These are phyloP conservation scores for Catharus ustulatus DNA, from an alignment of 2,797 vertebrate genomes.

Conservation along the genomic window DNA sequence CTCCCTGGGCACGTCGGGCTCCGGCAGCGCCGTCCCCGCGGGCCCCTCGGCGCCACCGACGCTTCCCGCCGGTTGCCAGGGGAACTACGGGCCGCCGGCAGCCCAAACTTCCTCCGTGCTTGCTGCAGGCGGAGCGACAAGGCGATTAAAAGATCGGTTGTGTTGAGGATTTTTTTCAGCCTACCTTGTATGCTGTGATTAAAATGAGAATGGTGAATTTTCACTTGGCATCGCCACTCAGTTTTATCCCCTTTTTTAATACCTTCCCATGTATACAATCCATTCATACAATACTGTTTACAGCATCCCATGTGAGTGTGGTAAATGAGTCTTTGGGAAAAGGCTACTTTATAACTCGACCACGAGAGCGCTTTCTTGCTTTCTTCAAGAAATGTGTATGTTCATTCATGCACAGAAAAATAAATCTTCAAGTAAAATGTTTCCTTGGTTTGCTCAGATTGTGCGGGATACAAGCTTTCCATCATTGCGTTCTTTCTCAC, in stretches of 20 bases:
- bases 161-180: rapidly evolving
- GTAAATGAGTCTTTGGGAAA: background rate
- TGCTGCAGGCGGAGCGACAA: too few species aligned
- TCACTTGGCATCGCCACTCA: background rate
- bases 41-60: background rate
- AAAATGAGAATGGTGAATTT: background rate
- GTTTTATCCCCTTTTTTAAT: background rate
- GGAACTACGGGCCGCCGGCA: conserved; percentile 25
- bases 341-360: background rate
- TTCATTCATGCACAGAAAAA: background rate
- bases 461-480: background rate
- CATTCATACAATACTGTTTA: rapidly evolving
- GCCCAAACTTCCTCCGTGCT: background rate
- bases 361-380: background rate
- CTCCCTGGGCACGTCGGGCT: background rate
- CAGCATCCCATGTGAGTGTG: too few species aligned
- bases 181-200: background rate
- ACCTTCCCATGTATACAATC: background rate
- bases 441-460: background rate
- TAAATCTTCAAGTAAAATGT: background rate
- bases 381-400: background rate
- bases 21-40: too few species aligned
- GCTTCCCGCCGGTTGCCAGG: conserved; percentile 34
- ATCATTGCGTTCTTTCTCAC: background rate
- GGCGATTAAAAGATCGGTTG: rapidly evolving